A percentile compares a stretch with the other conserved stretches of the same genome.
These are phyloP conservation scores for Lasiurus cinereus DNA, from an alignment of 2,113 vertebrate genomes.

Conservation along the genomic window DNA sequence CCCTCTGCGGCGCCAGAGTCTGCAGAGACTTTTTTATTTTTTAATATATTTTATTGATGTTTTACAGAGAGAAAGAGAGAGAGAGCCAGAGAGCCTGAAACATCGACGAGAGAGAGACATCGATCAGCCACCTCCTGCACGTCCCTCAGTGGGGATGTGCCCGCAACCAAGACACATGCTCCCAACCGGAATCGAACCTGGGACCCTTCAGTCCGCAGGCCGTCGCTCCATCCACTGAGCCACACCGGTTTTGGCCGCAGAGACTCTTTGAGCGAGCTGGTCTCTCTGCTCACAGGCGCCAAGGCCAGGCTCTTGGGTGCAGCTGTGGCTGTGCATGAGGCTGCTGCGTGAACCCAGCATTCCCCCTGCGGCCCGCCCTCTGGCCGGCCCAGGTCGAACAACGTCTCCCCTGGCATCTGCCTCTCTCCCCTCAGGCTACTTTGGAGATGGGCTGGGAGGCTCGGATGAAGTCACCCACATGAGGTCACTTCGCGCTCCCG, in stretches of 20 bases:
- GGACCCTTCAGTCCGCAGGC: no score
- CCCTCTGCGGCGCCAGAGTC: no score
- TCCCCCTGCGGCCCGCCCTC: background rate
- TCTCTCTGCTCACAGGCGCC: background rate
- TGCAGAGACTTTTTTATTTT: background rate
- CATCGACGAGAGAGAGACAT: no score
- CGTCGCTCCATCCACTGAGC: no score
- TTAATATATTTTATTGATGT: no score
- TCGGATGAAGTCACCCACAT: background rate
- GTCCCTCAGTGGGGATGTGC: no score
- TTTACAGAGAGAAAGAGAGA: no score
- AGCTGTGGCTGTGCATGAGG: background rate
- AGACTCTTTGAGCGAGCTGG: background rate
- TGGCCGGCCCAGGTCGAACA: background rate
- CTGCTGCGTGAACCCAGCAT: background rate
- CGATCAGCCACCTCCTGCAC: no score
- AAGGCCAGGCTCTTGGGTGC: background rate
- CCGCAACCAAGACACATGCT: no score
- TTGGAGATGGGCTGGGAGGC: background rate
- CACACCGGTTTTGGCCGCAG: no score
- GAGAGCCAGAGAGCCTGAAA: no score
- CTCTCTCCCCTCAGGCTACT: background rate
- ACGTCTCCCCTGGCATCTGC: rapidly evolving
- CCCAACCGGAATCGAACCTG: no score
- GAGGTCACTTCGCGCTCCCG: background rate